A percentile compares a stretch with the other conserved stretches of the same genome.
phyloP scores from a whole-genome alignment of 2,888 invertebrate genomes.

The Helicoverpa assulta region DNA sequence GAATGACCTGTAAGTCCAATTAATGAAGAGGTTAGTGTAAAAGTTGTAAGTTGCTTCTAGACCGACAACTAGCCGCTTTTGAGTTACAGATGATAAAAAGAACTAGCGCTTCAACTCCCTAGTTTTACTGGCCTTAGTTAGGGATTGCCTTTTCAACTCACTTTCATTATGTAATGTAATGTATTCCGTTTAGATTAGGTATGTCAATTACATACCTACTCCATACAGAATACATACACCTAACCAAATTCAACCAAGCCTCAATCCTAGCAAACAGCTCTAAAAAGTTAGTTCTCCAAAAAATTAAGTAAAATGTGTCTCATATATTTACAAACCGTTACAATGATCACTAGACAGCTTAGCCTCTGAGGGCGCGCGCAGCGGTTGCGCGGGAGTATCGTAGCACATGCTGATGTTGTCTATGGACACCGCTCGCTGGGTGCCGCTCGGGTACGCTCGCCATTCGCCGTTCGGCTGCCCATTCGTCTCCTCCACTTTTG shows the following conservation, averaged over 20 bases:
- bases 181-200: no score
- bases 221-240: no score
- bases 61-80: no score
- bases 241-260: neutral
- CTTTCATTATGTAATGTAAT: no score
- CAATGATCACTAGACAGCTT: slow-evolving; percentile 80
- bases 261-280: no score
- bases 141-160: no score
- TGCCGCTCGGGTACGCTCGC: slow-evolving; percentile 82
- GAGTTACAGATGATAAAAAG: no score
- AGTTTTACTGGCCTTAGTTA: no score
- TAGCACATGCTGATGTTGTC: slow-evolving; percentile 91
- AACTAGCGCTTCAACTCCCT: no score
- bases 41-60: neutral
- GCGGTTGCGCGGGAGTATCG: slow-evolving; percentile 80
- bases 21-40: neutral
- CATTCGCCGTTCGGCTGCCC: slow-evolving; percentile 80
- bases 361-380: slow-evolving; percentile 83
- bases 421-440: slow-evolving; percentile 91
- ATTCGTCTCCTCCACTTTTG: slow-evolving; percentile 91
- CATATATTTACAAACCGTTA: slow-evolving; percentile 75
- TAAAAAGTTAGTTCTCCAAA: no score
- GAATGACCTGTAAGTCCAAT: slow-evolving; percentile 78
- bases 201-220: no score
- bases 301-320: neutral